Evolutionary conservation across 1,140 invertebrate genomes (phyloP), one percentile per base, ranked within the genome.

Genomic region (Caenorhabditis brenneri): DNA sequence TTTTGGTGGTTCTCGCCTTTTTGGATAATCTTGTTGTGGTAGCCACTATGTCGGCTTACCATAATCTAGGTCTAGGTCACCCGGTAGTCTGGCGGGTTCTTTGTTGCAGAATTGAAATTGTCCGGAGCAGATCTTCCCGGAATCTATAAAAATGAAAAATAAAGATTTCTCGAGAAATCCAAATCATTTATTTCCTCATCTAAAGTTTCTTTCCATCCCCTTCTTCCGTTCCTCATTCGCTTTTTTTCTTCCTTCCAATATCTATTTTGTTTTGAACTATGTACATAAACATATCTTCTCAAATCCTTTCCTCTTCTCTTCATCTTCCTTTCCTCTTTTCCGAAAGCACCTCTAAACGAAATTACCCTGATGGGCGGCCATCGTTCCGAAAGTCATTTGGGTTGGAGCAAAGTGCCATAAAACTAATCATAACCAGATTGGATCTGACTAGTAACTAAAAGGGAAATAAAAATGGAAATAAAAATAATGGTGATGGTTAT

Each of bases 361-460:
- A 65, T 65, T 65, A 65, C 58, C 58, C 58, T 16, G 29, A 33
- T 58, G 24, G 31, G 31, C 65, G 33, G n/a, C n/a, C 42, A 42
- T 74, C n/a, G 36, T 74, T 24, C 36, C 65, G 36, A 74, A 74
- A 74, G 36, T 27, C 58, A 36, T 74, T 74, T 74, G 12, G 4
- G 24, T 65, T 9, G 36, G 15, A 24, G 65, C 33, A 74, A 31
- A 74, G 65, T 74, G 36, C 65, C 65, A 74, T 74, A 39, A 74
- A 74, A 46, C n/a, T 46, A 74, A 74, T 74, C 36, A 74, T 74
- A 74, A 42, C 65, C 65, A 74, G 36, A 74, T 74, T 42, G 2
- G 22, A 74, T 74, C 10, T 27, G 29, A 19, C 6, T 29, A 58
- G 53, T 27, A 58, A 19, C 24, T 58, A 0, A 10, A 65, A 3